Evolutionary conservation across 1,140 invertebrate genomes (phyloP).

Genomic region (Drosophila teissieri): DNA sequence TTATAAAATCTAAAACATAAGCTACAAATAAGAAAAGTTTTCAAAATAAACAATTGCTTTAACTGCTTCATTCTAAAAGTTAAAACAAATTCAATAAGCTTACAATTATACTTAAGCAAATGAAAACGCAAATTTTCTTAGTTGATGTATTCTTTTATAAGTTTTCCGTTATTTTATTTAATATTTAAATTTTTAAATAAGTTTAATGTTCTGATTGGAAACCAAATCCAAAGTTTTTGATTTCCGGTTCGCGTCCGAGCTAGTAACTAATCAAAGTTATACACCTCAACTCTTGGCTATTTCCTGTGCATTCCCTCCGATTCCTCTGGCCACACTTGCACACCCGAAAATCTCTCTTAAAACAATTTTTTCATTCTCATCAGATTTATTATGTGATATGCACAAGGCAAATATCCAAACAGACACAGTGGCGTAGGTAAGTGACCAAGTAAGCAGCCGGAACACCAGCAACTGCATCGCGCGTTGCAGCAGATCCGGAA

Average conservation of each 20-base stretch:
- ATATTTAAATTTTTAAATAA: too few species aligned
- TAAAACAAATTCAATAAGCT: too few species aligned
- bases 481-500: too few species aligned
- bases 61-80: too few species aligned
- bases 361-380: constrained; percentile 14
- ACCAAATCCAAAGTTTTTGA: background rate
- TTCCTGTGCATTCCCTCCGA: background rate
- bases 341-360: constrained; percentile 18
- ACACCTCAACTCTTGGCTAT: background rate
- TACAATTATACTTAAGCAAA: too few species aligned
- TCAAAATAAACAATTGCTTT: too few species aligned
- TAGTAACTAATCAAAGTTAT: background rate
- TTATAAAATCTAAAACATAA: too few species aligned
- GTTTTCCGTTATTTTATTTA: too few species aligned
- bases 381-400: constrained; percentile 45
- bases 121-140: too few species aligned
- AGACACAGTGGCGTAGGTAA: constrained; percentile 24
- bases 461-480: background rate
- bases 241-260: background rate
- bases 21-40: too few species aligned
- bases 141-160: too few species aligned
- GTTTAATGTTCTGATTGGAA: background rate
- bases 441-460: constrained; percentile 1
- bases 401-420: constrained; percentile 25
- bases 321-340: constrained; percentile 5